Percentiles rank a stretch among this genome's conserved stretches.
Conservation (phyloP, 2,113 vertebrate genomes). For the Nothocercus nigrocapillus region DNA sequence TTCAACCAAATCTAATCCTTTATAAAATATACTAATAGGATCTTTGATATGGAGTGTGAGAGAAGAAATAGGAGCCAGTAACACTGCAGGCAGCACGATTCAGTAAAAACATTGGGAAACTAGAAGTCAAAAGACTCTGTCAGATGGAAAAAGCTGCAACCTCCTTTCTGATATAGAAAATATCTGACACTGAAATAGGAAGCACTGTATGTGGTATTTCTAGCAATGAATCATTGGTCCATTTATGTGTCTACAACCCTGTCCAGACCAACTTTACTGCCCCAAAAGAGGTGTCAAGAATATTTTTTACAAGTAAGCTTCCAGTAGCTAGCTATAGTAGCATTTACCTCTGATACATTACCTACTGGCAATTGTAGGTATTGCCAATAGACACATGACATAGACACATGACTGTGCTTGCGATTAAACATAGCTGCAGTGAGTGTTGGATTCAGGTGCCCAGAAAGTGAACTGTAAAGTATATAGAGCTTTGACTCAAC, state of each 20-base stretch:
- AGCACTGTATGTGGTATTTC: background rate
- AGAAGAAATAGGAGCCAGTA: slow-evolving; percentile 28
- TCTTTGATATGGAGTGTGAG: background rate
- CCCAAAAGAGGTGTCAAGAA: background rate
- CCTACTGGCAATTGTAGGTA: background rate
- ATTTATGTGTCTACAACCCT: background rate
- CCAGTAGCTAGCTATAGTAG: background rate
- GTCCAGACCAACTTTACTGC: background rate
- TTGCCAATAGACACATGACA: too few species aligned
- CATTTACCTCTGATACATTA: background rate
- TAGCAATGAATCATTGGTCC: background rate
- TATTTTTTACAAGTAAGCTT: background rate
- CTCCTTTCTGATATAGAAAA: background rate
- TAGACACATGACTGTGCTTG: background rate
- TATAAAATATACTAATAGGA: slow-evolving; percentile 1
- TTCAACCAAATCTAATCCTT: background rate
- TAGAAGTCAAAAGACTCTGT: background rate
- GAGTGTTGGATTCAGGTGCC: background rate
- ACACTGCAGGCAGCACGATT: background rate
- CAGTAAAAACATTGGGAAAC: slow-evolving; percentile 27
- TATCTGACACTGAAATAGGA: background rate
- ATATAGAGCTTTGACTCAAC: background rate
- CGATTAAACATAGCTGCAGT: background rate
- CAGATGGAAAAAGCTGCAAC: background rate
- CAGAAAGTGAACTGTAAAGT: background rate